Base-by-base conservation (phyloP, 2,888 invertebrate species). In the Nymphalis polychloros region DNA sequence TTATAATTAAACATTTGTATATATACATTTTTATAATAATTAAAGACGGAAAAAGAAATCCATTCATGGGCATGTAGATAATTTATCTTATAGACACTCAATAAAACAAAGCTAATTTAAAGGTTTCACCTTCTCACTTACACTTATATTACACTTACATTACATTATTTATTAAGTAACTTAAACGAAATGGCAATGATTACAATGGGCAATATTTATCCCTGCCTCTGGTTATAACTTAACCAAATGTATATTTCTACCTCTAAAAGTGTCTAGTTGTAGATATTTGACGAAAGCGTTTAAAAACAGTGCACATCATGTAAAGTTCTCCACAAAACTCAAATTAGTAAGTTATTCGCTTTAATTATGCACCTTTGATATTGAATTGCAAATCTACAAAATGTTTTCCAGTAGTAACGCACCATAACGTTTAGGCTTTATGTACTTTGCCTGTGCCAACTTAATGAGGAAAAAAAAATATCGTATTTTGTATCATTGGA, bases 101-200 rank as follows among this genome's bases (percentile, higher is more conserved):
- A 61, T 66, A 31, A 35, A 57, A 57, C 57, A 57, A 41, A 66
- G 55, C 50, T 61, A 68, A 70, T 76, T n/a, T 78, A 81, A 84
- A 82, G 82, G 87, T 88, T 83, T 79, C 17, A 87, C 88, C 85
- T 76, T 77, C 84, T 79, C 73, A 76, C 76, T 70, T 69, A 63
- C 68, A 59, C 61, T 72, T 68, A 72, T 47, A 55, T 76, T 75
- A 72, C n/a, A n/a, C n/a, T n/a, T n/a, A 74, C 72, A 73, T 79
- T 83, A 82, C 59, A 71, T 64, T 55, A 59, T 65, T 68, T 66
- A 78, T 80, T 83, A 85, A 82, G 80, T 84, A 86, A 80, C 82
- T 84, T 80, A 84, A 79, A 77, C 77, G 76, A 87, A 86, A 88
- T 88, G 89, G 87, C 89, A 88, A 89, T 88, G 83, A 82, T 85